These are phyloP conservation scores for Canis aureus DNA, from an alignment of 2,113 vertebrate genomes.

Conservation along the genomic window DNA sequence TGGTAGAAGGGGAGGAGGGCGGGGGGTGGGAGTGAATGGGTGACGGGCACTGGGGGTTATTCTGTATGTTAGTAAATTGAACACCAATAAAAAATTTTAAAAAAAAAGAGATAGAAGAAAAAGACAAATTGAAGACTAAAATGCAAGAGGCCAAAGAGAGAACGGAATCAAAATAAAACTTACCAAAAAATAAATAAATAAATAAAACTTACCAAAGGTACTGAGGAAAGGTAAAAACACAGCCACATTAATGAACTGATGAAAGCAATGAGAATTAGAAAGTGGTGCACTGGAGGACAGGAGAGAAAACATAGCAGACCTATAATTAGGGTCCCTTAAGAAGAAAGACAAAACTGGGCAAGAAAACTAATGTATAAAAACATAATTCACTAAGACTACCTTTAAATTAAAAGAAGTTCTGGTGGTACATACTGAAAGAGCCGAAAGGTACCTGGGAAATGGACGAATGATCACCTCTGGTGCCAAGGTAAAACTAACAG, in stretches of 20 bases:
- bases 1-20: no score
- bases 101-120: not conserved
- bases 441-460: not conserved
- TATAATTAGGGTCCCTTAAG: not conserved
- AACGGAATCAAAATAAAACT: not conserved
- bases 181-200: not conserved
- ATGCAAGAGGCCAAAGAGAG: not conserved
- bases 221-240: not conserved
- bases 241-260: not conserved
- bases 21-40: no score
- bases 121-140: not conserved
- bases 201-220: not conserved
- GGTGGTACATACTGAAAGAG: not conserved
- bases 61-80: no score
- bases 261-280: not conserved
- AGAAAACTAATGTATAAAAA: not conserved
- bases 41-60: no score
- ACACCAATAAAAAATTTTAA: no score
- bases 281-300: not conserved
- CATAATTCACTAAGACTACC: not conserved
- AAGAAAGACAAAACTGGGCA: not conserved
- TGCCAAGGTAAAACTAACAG: not conserved
- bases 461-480: not conserved
- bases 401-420: not conserved
- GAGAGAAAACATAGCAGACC: not conserved